phyloP scores from a whole-genome alignment of 2,797 vertebrate genomes.

The Valencia hispanica region DNA sequence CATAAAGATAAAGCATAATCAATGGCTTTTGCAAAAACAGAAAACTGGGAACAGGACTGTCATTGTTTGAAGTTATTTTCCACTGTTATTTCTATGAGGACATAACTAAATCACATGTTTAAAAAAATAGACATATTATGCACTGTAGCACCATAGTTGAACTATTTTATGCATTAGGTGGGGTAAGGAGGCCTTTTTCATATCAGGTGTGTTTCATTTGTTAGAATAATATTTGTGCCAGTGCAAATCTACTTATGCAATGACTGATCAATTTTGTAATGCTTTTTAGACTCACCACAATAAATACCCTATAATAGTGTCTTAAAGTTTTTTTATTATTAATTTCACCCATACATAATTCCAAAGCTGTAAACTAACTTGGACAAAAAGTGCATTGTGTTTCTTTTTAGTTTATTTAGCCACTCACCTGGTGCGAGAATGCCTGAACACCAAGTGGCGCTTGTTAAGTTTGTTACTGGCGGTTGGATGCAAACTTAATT shows the following conservation, averaged over 20 bases:
- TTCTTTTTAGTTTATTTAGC: too few relatives aligned
- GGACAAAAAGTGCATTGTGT: too few relatives aligned
- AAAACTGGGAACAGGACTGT: neutral
- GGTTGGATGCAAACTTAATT: too few relatives aligned
- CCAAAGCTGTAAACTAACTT: too few relatives aligned
- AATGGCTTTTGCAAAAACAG: neutral
- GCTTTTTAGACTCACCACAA: neutral
- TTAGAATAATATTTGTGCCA: too few relatives aligned
- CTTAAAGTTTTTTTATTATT: neutral
- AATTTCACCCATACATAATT: too few relatives aligned
- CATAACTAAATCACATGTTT: neutral
- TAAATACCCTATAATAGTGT: neutral
- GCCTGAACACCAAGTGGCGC: too few relatives aligned
- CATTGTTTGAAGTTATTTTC: neutral
- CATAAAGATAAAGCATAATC: neutral
- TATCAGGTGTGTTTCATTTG: neutral
- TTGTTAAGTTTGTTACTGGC: too few relatives aligned
- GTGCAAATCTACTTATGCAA: too few relatives aligned
- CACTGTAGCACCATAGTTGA: neutral
- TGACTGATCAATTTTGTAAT: neutral
- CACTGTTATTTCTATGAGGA: neutral
- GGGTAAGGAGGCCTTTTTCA: neutral
- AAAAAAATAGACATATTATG: neutral
- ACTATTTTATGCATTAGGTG: neutral
- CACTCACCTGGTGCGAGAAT: too few relatives aligned